Base-by-base conservation (phyloP, 2,113 vertebrate genomes). In the Pagrus major region DNA sequence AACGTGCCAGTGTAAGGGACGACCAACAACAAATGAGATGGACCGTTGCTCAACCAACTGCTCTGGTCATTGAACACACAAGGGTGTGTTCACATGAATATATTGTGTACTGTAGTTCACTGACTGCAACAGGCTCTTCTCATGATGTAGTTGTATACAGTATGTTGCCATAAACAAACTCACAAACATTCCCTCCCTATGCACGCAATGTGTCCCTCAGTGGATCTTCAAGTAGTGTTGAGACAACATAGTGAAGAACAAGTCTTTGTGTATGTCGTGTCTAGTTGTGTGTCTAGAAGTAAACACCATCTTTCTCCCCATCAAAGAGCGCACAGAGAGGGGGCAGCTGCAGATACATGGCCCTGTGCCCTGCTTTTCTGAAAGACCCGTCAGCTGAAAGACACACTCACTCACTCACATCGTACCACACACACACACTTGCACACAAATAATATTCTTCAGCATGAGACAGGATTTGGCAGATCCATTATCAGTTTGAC, bases 331-430 rank as follows among this genome's bases (percentile, higher is more conserved):
- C 85, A 93, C 88, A 93, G 92, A 93, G 77, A 93, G 58, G 84
- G 84, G 89, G 93, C 94, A 95, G 94, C 94, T 95, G 94, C 93
- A 89, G 89, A 82, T 71, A 39, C 86, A 90, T 94, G 93, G 93
- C 90, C 86, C 63, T 2, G 73, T 25, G 94, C 93, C 94, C 91
- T 80, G 87, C 9, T 75, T 73, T 68, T 80, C 87, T 87, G 67
- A 92, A 91, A 89, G 83, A 67, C 87, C 85, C 33, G 92, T 94
- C 93, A 93, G 93, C 93, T 91, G 93, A 88, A 79, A 89, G 75
- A 84, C 83, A 77, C 81, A 71, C 64, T 71, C 55, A 47, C 73
- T 58, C 70, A 39, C 75, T 77, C 60, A 25, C 29, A 60, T 70
- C 67, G 23, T 27, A 58, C 54, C 70, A 25, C 82, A 69, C 75